phyloP scores from a whole-genome alignment of 2,888 invertebrate genomes.

The Agrotis exclamationis region DNA sequence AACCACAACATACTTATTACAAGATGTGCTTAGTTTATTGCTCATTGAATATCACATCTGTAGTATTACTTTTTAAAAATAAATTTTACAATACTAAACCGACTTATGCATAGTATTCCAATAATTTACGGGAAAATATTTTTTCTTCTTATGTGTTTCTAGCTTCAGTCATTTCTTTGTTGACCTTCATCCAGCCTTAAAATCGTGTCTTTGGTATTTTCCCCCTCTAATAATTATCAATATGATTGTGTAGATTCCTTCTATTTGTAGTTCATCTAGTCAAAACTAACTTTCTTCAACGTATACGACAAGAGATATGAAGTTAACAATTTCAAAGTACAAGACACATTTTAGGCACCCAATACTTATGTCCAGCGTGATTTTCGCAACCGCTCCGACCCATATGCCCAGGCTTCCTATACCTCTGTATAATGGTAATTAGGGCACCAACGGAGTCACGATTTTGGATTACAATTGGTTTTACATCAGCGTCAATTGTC shows the following conservation, averaged over 20 bases:
- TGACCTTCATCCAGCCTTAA: no score
- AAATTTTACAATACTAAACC: no score
- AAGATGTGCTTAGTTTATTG: background rate
- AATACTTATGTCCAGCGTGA: conserved; percentile 53
- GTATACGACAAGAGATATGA: background rate
- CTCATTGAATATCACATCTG: no score
- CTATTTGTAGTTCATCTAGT: background rate
- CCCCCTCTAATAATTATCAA: no score
- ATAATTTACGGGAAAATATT: no score
- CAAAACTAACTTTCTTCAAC: background rate
- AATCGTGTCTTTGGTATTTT: no score
- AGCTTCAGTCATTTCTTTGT: no score
- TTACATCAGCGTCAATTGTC: conserved; percentile 47
- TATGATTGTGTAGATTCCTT: no score
- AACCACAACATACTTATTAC: no score
- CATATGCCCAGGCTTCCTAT: conserved; percentile 73
- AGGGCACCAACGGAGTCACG: conserved; percentile 72
- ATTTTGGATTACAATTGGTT: conserved; percentile 61
- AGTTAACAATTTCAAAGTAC: background rate
- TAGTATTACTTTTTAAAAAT: no score
- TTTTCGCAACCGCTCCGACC: conserved; percentile 70
- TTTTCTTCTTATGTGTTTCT: no score
- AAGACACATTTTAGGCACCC: conserved; percentile 42
- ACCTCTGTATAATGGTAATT: conserved; percentile 72
- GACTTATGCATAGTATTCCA: no score